phyloP scores from a whole-genome alignment of 2,113 vertebrate species.

The Erinaceus europaeus region DNA sequence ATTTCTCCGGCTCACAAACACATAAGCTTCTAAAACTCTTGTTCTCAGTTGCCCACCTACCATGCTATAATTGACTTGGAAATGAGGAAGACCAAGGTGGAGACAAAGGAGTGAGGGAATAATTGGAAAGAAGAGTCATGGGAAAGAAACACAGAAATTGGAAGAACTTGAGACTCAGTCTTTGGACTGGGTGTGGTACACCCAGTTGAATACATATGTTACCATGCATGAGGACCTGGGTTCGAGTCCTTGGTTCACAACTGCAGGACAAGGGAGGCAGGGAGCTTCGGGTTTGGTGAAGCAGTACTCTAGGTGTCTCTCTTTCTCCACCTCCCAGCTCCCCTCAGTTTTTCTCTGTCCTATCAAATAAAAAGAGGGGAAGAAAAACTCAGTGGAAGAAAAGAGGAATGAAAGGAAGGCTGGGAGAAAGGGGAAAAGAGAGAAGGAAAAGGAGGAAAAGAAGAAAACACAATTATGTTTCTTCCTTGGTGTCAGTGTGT shows the following conservation, averaged over 20 bases:
- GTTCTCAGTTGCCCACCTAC: neutral
- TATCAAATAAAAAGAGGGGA: too few relatives aligned
- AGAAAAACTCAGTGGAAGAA: neutral
- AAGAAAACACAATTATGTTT: neutral
- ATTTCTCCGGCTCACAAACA: constrained; percentile 45
- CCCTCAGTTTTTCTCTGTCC: too few relatives aligned
- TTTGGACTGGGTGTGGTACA: too few relatives aligned
- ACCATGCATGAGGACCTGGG: too few relatives aligned
- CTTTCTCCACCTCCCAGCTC: too few relatives aligned
- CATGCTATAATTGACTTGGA: neutral
- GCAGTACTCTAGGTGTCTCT: too few relatives aligned
- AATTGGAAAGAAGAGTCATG: neutral
- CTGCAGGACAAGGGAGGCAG: too few relatives aligned
- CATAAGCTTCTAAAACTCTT: neutral
- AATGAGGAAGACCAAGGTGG: neutral
- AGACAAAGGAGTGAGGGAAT: neutral
- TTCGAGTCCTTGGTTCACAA: too few relatives aligned
- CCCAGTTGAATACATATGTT: too few relatives aligned
- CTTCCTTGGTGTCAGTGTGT: neutral
- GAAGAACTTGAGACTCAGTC: neutral
- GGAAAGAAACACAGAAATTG: neutral
- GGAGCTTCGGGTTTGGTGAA: too few relatives aligned
- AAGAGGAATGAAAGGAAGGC: too few relatives aligned
- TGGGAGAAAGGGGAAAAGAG: neutral
- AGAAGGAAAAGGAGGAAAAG: neutral